These are phyloP conservation scores for Solea solea DNA, from an alignment of 2,113 vertebrate species.

Conservation along the genomic window DNA sequence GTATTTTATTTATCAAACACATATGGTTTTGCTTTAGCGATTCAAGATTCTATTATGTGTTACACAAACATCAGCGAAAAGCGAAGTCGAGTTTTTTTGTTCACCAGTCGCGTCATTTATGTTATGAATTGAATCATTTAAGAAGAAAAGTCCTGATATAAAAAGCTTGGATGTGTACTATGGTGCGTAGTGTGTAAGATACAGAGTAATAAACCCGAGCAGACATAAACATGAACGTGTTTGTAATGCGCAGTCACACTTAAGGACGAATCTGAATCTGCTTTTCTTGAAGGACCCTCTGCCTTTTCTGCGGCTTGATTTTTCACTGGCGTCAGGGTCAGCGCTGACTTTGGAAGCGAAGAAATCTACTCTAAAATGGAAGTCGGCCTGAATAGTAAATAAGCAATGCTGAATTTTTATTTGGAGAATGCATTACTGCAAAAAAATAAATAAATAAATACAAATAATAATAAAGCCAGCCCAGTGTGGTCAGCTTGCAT, in stretches of 20 bases:
- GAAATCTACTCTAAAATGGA: constrained; percentile 24
- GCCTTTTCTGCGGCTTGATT: background rate
- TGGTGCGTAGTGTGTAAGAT: too few relatives aligned
- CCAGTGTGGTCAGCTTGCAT: constrained; percentile 2
- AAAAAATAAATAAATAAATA: background rate
- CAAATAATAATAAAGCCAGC: background rate
- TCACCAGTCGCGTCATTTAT: too few relatives aligned
- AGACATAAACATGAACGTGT: background rate
- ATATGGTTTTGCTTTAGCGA: too few relatives aligned
- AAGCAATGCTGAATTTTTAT: constrained; percentile 21
- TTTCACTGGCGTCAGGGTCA: constrained; percentile 6
- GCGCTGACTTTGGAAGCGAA: constrained; percentile 33
- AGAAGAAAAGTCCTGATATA: too few relatives aligned
- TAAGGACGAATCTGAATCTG: constrained; percentile 16
- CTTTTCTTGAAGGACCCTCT: constrained; percentile 12
- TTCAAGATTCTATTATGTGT: too few relatives aligned
- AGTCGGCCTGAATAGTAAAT: constrained; percentile 42
- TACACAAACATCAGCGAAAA: too few relatives aligned
- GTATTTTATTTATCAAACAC: too few relatives aligned
- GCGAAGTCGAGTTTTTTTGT: too few relatives aligned
- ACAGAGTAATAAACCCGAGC: too few relatives aligned
- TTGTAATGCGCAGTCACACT: constrained; percentile 1
- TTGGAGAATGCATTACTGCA: background rate
- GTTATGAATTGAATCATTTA: too few relatives aligned
- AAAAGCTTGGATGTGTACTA: too few relatives aligned